Evolutionary conservation across 2,888 invertebrate genomes (phyloP), one percentile per base, ranked within the genome.

Genomic region (Eutolmus rufibarbis): DNA sequence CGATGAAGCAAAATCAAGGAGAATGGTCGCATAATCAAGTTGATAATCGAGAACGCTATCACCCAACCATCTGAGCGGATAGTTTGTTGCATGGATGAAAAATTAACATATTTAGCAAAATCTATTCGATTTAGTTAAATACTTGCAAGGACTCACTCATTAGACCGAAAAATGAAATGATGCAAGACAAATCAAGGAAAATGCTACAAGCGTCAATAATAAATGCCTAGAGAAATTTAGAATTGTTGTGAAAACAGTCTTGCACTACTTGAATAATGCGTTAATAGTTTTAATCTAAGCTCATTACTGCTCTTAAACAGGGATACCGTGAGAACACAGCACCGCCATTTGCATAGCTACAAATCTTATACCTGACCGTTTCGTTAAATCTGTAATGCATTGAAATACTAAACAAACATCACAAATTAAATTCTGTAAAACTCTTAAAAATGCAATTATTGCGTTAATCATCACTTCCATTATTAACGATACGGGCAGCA

Each of bases 201-300:
- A 93, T 91, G 90, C 92, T 92, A 89, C 91, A 91, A 89, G 90
- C 91, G 89, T 93, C 90, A 89, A 93, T 92, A 88, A 92, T 90
- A 89, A 92, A 91, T 89, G 93, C 93, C 93, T 93, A 91, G 57
- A 91, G 23, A 91, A 89, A 87, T 88, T 89, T 89, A 88, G 88
- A 86, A 89, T 76, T 88, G 87, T 88, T 88, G 86, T 84, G 87
- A 86, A 86, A 34, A 88, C 81, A 85, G 74, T 84, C 78, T 74
- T 40, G 77, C 37, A 78, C 40, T 78, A 78, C 43, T 40, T 43
- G 19, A 43, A 37, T 23, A 46, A 40, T 78, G 78, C 78, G 19
- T 78, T 78, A 76, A 76, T 76, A 37, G n/a, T 76, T 66, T 66
- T 66, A 66, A 66, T 66, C 66, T 66, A 66, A 66, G 66, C 66